phyloP scores from a whole-genome alignment of 2,113 vertebrate species.

The Crotalus horridus region DNA sequence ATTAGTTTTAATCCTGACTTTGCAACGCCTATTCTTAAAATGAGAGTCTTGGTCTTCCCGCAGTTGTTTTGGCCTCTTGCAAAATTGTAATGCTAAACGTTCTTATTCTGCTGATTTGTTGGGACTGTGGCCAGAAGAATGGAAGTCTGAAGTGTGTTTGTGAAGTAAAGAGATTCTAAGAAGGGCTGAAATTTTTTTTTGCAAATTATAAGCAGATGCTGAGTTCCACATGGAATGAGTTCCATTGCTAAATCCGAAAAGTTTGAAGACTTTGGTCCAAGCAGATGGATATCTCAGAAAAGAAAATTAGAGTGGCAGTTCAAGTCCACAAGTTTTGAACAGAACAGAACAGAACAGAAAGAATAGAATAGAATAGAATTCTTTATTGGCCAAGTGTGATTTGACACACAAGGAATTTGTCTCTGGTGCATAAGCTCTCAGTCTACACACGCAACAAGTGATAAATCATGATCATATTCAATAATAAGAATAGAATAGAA shows the following conservation, averaged over 20 bases:
- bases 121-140: not conserved
- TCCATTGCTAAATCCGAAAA: not conserved
- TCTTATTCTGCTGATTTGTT: not conserved
- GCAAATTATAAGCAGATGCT: not conserved
- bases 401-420: no score
- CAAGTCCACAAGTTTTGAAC: not conserved
- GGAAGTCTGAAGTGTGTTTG: not conserved
- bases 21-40: constrained; percentile 6
- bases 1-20: constrained; percentile 42
- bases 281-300: not conserved
- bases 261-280: not conserved
- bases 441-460: no score
- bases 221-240: not conserved
- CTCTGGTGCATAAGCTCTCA: no score
- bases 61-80: not conserved
- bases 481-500: not conserved
- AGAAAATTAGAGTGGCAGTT: not conserved
- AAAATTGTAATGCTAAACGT: not conserved
- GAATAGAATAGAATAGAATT: no score
- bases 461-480: no score
- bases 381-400: no score
- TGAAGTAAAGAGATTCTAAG: not conserved
- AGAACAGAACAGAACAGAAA: not conserved
- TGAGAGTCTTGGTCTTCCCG: not conserved
- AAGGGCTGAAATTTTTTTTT: not conserved